phyloP scores from a whole-genome alignment of 2,113 vertebrate genomes.

The Ptychochromis oligacanthus region DNA sequence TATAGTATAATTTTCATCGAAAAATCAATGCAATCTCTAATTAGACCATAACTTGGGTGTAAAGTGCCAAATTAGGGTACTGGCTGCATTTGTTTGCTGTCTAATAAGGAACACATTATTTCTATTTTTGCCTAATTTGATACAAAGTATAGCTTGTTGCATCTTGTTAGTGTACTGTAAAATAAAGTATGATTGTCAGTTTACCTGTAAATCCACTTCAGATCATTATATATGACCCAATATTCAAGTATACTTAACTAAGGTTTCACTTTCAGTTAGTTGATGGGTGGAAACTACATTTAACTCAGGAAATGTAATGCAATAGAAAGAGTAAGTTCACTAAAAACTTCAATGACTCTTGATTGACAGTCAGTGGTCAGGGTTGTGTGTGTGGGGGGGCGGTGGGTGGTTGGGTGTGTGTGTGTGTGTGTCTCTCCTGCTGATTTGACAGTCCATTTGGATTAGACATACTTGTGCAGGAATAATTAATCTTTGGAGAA shows the following conservation, averaged over 20 bases:
- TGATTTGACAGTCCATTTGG: constrained; percentile 49
- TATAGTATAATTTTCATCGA: not conserved
- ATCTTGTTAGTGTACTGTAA: not conserved
- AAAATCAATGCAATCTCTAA: not conserved
- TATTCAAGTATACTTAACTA: not conserved
- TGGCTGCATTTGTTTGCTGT: not conserved
- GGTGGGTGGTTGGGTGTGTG: no score
- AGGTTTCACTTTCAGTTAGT: not conserved
- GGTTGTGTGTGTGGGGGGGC: no score
- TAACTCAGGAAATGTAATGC: constrained; percentile 21
- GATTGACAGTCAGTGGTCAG: constrained; percentile 15
- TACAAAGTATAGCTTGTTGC: not conserved
- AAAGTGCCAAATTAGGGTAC: not conserved
- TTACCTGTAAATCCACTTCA: not conserved
- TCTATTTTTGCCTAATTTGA: not conserved
- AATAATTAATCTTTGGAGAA: constrained; percentile 67
- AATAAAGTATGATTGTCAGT: not conserved
- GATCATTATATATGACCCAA: not conserved
- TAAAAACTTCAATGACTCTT: constrained; percentile 25
- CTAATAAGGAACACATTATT: not conserved
- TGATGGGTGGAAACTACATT: constrained; percentile 4
- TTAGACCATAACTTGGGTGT: not conserved
- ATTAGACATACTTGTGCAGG: constrained; percentile 54
- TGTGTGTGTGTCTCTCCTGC: no score
- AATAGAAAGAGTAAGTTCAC: not conserved